Base-by-base conservation (phyloP, 2,888 invertebrate genomes). In the Cosmorhoe ocellata region DNA sequence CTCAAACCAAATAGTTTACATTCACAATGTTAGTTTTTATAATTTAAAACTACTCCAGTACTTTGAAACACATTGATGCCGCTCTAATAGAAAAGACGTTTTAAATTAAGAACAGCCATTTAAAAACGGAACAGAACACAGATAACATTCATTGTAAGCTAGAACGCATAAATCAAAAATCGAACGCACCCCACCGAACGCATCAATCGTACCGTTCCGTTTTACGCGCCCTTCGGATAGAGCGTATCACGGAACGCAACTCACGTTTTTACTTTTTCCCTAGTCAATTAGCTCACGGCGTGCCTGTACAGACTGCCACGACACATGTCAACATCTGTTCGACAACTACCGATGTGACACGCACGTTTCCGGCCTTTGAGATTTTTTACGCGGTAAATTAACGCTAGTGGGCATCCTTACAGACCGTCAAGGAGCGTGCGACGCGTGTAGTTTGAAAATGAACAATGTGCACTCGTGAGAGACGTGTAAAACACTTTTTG, bases 281-380 rank as follows among this genome's bases (percentile, higher is more conserved):
- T 74, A 84, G 81, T 81, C 84, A 88, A 87, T 87, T 86, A 86
- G 79, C 76, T 73, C 63, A 72, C 71, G 75, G 49, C n/a, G 41
- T 74, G 70, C 64, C 64, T 62, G 69, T 66, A 66, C 69, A 72
- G 42, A 47, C 46, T 43, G 56, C 61, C 33, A 58, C 78, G 81
- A 84, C 87, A 86, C 79, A 85, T 87, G 87, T 87, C 84, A 82
- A 86, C 88, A 89, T 88, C 81, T 88, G 89, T 85, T 87, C 81
- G 75, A 79, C 77, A 71, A 80, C 78, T 79, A 77, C 79, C 83
- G 76, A 78, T 81, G 80, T 68, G 76, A 76, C 80, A 76, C 67
- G 64, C 64, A 69, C 79, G 77, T 83, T 84, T 88, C 88, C 87
- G 86, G 83, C 70, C 74, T 71, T 73, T 70, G 70, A 69, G 71